Evolutionary conservation across 2,113 vertebrate species (phyloP), one percentile per base, ranked within the genome.

Genomic region (Edolisoma coerulescens): DNA sequence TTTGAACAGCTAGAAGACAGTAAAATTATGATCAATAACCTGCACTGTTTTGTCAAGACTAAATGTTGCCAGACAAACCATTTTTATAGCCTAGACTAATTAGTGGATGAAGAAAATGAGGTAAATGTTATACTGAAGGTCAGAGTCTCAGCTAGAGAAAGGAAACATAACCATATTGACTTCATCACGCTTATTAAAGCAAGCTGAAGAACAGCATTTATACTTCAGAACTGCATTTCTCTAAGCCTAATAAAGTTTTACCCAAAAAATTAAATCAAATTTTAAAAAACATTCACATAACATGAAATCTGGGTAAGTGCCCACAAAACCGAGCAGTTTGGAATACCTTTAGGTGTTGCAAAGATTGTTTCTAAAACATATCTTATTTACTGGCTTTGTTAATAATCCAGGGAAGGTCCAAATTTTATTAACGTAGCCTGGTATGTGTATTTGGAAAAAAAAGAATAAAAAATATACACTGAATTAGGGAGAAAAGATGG

Each of bases 51-150:
- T 88, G 33, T 92, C 42, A 93, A 86, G 63, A 57, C 45, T 61
- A 49, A 83, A 61, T 60, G 26, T 83, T 88, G 67, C 60, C 85
- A 94, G 53, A 73, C 28, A 93, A 90, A 90, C 79, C 4, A 33
- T 80, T 93, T 95, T 92, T 94, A 88, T 73, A 83, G 37, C 67
- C 60, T 60, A 73, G 70, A 71, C 50, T 88, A 96, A 96, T 94
- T 92, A 93, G 68, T 73, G 45, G 71, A 83, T 77, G 70, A 96
- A 90, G 90, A 95, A 94, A 94, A 93, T 88, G 88, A 96, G 82
- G 82, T 94, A 95, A 94, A 97, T 95, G 71, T 92, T 95, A 92
- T 39, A 61, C 14, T 74, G 94, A 95, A 97, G 88, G 71, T 96
- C 85, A 96, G 37, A 90, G 50, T 65, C 80, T 69, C 79, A 83